A percentile compares a stretch with the other conserved stretches of the same genome.
Evolutionary conservation across 92 coral and sea anemone genomes (phyloP).

Genomic region (Muricea muricata): DNA sequence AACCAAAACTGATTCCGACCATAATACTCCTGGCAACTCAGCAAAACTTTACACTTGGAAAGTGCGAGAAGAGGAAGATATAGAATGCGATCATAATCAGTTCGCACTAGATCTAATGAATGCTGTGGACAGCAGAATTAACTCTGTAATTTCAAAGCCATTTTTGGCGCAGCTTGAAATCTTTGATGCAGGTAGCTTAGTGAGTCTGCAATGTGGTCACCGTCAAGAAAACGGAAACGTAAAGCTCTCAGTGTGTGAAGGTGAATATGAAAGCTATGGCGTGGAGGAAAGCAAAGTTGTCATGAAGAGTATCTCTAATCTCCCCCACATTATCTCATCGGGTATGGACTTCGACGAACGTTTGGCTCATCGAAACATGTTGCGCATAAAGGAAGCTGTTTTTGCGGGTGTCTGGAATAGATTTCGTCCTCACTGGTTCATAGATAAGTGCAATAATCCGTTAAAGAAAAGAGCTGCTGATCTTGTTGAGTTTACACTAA

Average conservation of each 20-base stretch:
- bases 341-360: background rate
- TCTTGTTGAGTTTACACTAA: background rate
- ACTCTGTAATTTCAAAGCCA: constrained; percentile 18
- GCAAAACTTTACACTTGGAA: constrained; percentile 39
- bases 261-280: constrained; percentile 7
- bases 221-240: background rate
- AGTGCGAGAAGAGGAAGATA: constrained; percentile 40
- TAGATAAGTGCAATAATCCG: background rate
- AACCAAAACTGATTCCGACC: constrained; percentile 20
- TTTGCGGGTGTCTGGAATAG: background rate
- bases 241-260: background rate
- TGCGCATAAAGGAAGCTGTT: background rate
- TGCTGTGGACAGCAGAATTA: constrained; percentile 10
- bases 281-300: constrained; percentile 2
- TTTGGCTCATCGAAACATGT: constrained; percentile 17
- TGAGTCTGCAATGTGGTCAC: constrained; percentile 39
- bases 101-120: constrained; percentile 30
- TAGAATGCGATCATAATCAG: constrained; percentile 37
- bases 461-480: background rate
- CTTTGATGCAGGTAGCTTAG: constrained; percentile 37
- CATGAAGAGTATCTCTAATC: background rate
- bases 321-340: background rate
- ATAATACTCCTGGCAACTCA: constrained; percentile 17
- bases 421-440: background rate
- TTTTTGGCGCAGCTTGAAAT: constrained; percentile 17